phyloP scores from a whole-genome alignment of 1,140 invertebrate species.

The Melanaphis sacchari region DNA sequence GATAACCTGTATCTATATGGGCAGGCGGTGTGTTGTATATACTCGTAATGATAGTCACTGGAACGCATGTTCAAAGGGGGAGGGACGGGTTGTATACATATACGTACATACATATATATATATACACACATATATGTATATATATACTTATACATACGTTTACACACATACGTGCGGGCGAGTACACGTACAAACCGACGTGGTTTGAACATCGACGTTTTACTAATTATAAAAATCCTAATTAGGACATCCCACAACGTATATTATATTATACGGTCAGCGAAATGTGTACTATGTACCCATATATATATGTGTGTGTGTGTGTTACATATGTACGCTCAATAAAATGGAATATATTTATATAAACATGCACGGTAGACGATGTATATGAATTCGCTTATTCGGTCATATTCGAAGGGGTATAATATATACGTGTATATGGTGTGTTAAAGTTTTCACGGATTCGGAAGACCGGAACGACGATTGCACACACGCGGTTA shows the following conservation, averaged over 20 bases:
- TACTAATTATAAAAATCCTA: slow-evolving; percentile 58
- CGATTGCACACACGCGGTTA: neutral
- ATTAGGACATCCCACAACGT: slow-evolving; percentile 50
- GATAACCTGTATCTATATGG: slow-evolving; percentile 43
- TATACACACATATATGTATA: neutral
- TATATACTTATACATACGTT: neutral
- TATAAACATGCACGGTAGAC: neutral
- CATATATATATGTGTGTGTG: neutral
- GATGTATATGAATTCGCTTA: neutral
- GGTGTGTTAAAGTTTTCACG: neutral
- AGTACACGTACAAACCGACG: neutral
- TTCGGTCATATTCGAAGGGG: neutral
- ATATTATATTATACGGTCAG: neutral
- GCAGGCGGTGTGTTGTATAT: neutral
- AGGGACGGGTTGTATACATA: neutral
- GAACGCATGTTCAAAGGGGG: neutral
- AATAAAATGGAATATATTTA: slow-evolving; percentile 13
- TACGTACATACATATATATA: neutral
- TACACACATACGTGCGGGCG: neutral
- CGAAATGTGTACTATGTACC: neutral
- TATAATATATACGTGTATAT: too few relatives aligned
- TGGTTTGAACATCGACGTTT: slow-evolving; percentile 48
- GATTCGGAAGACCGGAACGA: neutral
- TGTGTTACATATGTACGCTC: neutral
- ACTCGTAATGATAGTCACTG: slow-evolving; percentile 20